Percentiles rank a stretch among this genome's conserved stretches.
These are phyloP conservation scores for Phycodurus eques DNA, from an alignment of 2,113 vertebrate species.

Conservation along the genomic window DNA sequence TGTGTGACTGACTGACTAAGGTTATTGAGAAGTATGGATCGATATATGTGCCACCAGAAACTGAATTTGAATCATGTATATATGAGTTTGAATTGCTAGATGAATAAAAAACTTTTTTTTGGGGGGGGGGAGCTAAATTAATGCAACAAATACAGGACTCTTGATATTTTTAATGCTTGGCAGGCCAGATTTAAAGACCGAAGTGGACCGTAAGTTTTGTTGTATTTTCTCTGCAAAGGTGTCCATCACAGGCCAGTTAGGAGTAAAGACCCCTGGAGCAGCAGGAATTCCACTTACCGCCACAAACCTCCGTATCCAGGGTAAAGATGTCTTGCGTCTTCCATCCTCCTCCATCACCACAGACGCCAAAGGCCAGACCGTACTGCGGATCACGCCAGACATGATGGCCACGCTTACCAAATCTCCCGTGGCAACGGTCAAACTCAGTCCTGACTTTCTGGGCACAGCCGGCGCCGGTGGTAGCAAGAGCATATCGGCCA, in stretches of 20 bases:
- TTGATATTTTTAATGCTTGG: no score
- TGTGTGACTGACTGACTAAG: no score
- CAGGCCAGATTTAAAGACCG: no score
- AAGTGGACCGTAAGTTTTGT: neutral
- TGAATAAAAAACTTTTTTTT: no score
- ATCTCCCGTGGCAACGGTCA: slow-evolving; percentile 91
- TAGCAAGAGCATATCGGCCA: slow-evolving; percentile 90
- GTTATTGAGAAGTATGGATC: no score
- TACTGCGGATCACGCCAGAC: slow-evolving; percentile 94
- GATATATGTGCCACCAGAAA: no score
- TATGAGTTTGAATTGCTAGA: no score
- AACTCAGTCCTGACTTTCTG: slow-evolving; percentile 93
- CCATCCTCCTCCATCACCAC: slow-evolving; percentile 95
- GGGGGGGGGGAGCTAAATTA: no score
- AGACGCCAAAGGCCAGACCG: slow-evolving; percentile 92
- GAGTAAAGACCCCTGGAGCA: slow-evolving; percentile 81
- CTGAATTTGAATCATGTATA: no score
- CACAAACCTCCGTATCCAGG: slow-evolving; percentile 92
- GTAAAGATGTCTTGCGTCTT: slow-evolving; percentile 92
- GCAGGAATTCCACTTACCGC: slow-evolving; percentile 85
- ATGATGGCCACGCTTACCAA: slow-evolving; percentile 98
- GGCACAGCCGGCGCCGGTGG: slow-evolving; percentile 70
- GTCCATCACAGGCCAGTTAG: slow-evolving; percentile 91
- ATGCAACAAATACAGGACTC: no score
- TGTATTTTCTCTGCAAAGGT: slow-evolving; percentile 69